Evolutionary conservation across 2,888 invertebrate genomes (phyloP).

Genomic region (Nomada goodeniana): DNA sequence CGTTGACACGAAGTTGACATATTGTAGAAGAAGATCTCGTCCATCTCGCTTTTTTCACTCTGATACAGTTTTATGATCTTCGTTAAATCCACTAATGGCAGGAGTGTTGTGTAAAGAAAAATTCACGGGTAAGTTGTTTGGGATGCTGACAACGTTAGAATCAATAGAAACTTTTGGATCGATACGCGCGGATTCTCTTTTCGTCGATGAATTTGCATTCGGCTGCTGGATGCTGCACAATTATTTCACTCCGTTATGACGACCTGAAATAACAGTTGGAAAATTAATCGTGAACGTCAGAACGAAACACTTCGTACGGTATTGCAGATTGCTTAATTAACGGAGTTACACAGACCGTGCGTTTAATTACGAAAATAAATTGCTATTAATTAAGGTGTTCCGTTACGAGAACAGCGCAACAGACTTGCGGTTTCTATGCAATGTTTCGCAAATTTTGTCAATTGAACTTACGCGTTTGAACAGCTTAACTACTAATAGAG

Average conservation of each 20-base stretch:
- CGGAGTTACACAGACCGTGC: constrained; percentile 11
- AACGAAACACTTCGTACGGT: background rate
- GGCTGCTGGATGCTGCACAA: constrained; percentile 37
- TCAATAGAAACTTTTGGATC: constrained; percentile 36
- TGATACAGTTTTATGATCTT: constrained; percentile 30
- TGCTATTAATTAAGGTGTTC: constrained; percentile 44
- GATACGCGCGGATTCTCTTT: constrained; percentile 37
- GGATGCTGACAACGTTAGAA: constrained; percentile 39
- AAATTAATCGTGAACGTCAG: background rate
- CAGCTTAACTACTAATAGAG: background rate
- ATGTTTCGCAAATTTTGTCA: background rate
- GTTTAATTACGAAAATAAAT: constrained; percentile 41
- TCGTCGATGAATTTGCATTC: constrained; percentile 35
- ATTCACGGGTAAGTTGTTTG: constrained; percentile 46
- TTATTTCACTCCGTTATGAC: background rate
- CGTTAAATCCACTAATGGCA: constrained; percentile 49
- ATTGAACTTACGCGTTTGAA: background rate
- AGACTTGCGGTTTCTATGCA: background rate
- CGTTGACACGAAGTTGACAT: constrained; percentile 52
- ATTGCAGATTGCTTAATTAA: background rate
- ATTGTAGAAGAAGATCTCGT: constrained; percentile 31
- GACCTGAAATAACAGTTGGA: background rate
- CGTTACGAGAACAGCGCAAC: constrained; percentile 23
- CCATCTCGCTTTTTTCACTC: constrained; percentile 16
- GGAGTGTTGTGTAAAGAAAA: constrained; percentile 50